Evolutionary conservation across 2,888 invertebrate genomes (phyloP).

Genomic region (Choristoneura rosaceana): DNA sequence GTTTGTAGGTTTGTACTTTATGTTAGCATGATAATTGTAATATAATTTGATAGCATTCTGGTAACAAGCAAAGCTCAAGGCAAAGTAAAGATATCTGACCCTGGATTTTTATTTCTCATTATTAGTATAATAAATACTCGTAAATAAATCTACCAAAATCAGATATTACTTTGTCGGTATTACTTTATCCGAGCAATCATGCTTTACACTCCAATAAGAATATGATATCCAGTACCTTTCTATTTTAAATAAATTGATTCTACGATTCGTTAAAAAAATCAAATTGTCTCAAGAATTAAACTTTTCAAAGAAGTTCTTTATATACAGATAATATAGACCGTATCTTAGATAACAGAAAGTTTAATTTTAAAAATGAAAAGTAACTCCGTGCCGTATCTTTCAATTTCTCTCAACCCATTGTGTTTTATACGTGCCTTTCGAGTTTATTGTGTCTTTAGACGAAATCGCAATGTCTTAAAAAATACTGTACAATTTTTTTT

Average conservation of each 20-base stretch:
- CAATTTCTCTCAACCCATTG: constrained; percentile 13
- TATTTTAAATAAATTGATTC: constrained; percentile 10
- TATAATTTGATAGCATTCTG: too few species aligned
- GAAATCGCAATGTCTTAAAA: not conserved
- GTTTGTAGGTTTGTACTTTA: too few species aligned
- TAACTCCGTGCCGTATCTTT: not conserved
- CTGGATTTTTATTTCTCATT: too few species aligned
- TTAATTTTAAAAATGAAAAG: not conserved
- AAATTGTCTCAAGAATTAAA: not conserved
- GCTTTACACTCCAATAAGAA: not conserved
- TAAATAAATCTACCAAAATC: too few species aligned
- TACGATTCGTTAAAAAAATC: not conserved
- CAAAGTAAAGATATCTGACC: too few species aligned
- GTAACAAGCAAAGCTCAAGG: too few species aligned
- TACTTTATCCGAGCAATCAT: not conserved
- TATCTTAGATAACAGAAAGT: not conserved
- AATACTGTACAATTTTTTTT: not conserved
- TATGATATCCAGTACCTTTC: not conserved
- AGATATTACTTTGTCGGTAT: not conserved
- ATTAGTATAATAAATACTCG: too few species aligned
- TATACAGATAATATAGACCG: not conserved
- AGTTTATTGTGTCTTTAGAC: constrained; percentile 16
- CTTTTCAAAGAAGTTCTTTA: not conserved
- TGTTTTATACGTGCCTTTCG: constrained; percentile 1
- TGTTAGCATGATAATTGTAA: too few species aligned